These are phyloP conservation scores for Bicyclus anynana DNA, from an alignment of 1,140 invertebrate genomes.

Conservation along the genomic window DNA sequence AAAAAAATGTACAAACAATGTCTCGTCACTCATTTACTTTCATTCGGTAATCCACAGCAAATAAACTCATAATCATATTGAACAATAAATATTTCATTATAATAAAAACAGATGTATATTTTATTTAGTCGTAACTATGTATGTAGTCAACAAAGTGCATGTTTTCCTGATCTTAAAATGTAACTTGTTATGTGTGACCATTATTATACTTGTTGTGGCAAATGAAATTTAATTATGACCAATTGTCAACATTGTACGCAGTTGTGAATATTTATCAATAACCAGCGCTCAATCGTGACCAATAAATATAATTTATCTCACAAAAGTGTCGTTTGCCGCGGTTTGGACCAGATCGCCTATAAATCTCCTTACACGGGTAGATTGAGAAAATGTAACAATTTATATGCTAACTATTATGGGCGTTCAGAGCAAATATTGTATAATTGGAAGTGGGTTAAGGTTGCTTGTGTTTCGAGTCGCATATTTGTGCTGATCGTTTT, in stretches of 20 bases:
- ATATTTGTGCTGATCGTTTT: conserved; percentile 3
- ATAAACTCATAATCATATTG: no score
- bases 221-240: background rate
- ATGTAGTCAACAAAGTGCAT: no score
- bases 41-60: no score
- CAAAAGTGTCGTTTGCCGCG: conserved; percentile 7
- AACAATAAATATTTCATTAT: no score
- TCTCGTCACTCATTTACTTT: no score
- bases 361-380: conserved; percentile 20
- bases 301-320: conserved; percentile 11
- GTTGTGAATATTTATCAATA: background rate
- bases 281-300: background rate
- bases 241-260: background rate
- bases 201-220: background rate
- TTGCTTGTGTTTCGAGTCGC: conserved; percentile 15
- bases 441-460: conserved; percentile 33
- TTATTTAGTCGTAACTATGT: no score
- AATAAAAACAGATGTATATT: no score
- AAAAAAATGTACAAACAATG: no score
- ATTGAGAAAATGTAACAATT: conserved; percentile 30
- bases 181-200: no score
- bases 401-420: conserved; percentile 30
- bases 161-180: no score
- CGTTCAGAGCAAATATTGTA: conserved; percentile 25
- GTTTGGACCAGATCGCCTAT: conserved; percentile 9